phyloP scores from a whole-genome alignment of 2,113 vertebrate species.

The Eulemur macaco region DNA sequence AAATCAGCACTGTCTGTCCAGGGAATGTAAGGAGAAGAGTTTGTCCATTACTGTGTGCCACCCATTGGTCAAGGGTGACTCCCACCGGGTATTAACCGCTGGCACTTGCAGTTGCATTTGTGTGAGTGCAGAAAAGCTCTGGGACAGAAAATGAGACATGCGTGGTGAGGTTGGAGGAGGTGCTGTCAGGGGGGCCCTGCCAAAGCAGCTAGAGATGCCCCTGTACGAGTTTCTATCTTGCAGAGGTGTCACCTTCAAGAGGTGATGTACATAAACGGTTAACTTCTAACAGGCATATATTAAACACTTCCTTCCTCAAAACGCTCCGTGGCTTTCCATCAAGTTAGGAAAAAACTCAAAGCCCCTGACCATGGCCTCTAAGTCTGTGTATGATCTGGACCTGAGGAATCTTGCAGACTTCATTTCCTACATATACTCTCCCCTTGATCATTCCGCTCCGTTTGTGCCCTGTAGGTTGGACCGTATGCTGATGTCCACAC shows the following conservation, averaged over 20 bases:
- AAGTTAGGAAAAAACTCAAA: background rate
- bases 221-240: background rate
- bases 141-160: background rate
- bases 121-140: background rate
- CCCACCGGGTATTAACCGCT: background rate
- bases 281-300: background rate
- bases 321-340: background rate
- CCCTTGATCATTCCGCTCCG: background rate
- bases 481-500: accelerated
- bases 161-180: accelerated
- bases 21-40: background rate
- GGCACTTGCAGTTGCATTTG: background rate
- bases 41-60: background rate
- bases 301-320: background rate
- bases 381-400: background rate
- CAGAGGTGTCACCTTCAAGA: background rate
- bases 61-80: background rate
- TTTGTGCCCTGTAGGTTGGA: too few relatives aligned
- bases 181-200: accelerated
- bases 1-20: background rate
- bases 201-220: too few relatives aligned
- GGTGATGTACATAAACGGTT: background rate
- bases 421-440: background rate
- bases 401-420: background rate
- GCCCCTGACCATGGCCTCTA: background rate